Conservation (phyloP, 2,888 invertebrate species). For the Temnothorax ravouxi region DNA sequence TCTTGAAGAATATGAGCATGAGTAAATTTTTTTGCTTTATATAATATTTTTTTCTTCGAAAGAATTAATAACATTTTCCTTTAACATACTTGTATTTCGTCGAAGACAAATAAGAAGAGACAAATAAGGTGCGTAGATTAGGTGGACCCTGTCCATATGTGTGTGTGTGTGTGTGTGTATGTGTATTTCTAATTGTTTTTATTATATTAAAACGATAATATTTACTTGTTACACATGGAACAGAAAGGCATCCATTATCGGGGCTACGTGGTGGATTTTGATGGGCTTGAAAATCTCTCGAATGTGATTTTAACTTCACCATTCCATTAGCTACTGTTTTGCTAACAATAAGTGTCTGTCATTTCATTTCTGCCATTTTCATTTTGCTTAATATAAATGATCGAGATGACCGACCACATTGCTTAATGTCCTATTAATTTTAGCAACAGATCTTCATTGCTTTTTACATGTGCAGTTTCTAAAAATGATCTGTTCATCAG, state of each 20-base stretch:
- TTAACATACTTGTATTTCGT: not conserved
- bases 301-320: constrained; percentile 46
- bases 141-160: not conserved
- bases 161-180: too few relatives aligned
- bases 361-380: not conserved
- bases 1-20: not conserved
- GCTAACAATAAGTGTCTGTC: not conserved
- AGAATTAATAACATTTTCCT: not conserved
- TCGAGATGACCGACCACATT: not conserved
- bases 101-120: not conserved
- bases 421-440: constrained; percentile 3
- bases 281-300: constrained; percentile 11
- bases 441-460: not conserved
- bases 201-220: constrained; percentile 20
- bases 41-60: too few relatives aligned
- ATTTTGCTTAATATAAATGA: constrained; percentile 13
- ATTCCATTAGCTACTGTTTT: constrained; percentile 50
- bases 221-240: constrained; percentile 1
- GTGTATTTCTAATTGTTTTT: constrained; percentile 9
- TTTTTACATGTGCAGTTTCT: not conserved
- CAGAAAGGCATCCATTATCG: constrained; percentile 35
- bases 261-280: constrained; percentile 14
- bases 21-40: too few relatives aligned
- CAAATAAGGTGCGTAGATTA: not conserved
- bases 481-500: not conserved